Base-by-base conservation (phyloP, 2,888 invertebrate species). In the Willowsia nigromaculata region DNA sequence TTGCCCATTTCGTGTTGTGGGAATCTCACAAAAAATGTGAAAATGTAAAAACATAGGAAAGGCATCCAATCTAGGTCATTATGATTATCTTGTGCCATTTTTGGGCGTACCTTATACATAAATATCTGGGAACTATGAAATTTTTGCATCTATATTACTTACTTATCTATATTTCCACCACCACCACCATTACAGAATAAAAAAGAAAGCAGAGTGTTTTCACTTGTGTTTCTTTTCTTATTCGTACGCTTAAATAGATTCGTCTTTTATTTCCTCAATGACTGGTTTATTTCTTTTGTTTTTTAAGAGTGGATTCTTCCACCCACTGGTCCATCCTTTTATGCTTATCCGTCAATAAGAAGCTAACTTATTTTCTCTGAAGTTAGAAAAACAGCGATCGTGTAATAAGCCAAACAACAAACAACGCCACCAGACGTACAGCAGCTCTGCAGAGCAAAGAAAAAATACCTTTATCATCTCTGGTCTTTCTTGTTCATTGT, bases 401-500 rank as follows among this genome's bases (percentile, higher is more conserved):
- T 62, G 62, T 30, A 62, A 62, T 62, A 62, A 62, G 62, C 27
- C 13, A 11, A 1, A 27, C 9, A 25, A 62, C 62, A 27, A 11
- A 7, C 27, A 27, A 30, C 7, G 1, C 1, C 27, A 27, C 18
- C 22, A 56, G 22, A 18, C 2, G 25, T 5, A 56, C 18, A 18
- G 5, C 47, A 47, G 15, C n/a, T 40, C 40, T 40, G 15, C 22
- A 68, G 2, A 37, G n/a, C 3, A 33, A 6, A 50, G 13, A 71
- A 13, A 71, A 56, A 43, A 18, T 18, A 74, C 13, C 6, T 71
- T 84, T 15, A 30, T 27, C n/a, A n/a, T n/a, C n/a, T n/a, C n/a
- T n/a, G n/a, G n/a, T n/a, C 56, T 84, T 30, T 53, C 83, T 50
- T 50, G 30, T 33, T 65, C 71, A 84, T 84, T 84, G 71, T 74